Conservation (phyloP, 1,140 invertebrate genomes). For the Aphis craccivora region DNA sequence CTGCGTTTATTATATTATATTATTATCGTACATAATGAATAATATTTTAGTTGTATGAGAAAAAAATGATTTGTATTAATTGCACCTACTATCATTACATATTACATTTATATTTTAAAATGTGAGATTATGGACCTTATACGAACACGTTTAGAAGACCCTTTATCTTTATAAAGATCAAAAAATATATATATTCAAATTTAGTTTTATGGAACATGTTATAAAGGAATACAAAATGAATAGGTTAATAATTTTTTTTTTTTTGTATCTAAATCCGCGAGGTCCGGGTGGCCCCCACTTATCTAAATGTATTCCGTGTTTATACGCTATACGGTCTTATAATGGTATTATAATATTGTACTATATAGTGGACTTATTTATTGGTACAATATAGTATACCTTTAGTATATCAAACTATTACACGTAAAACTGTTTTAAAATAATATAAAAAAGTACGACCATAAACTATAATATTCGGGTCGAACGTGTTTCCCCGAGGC, state of each 20-base stretch:
- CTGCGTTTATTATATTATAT: too few species aligned
- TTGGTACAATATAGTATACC: neutral
- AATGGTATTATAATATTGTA: neutral
- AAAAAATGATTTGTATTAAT: too few species aligned
- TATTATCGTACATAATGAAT: too few species aligned
- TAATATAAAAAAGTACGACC: neutral
- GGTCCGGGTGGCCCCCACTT: neutral
- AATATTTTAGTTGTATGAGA: too few species aligned
- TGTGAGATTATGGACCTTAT: too few species aligned
- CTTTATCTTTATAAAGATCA: too few species aligned
- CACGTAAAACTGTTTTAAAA: neutral
- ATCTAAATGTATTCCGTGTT: neutral
- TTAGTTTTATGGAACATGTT: neutral
- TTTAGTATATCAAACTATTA: neutral
- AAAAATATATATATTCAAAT: neutral
- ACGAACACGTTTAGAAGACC: too few species aligned
- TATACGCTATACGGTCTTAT: neutral
- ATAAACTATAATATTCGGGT: neutral
- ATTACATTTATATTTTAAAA: too few species aligned
- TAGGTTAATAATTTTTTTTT: neutral
- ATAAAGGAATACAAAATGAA: neutral
- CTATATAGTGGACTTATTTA: neutral
- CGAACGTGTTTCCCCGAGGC: neutral
- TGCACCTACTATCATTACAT: too few species aligned
- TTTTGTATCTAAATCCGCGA: neutral